These are phyloP conservation scores for Alethe castanea DNA, from an alignment of 2,113 vertebrate genomes.

Conservation along the genomic window DNA sequence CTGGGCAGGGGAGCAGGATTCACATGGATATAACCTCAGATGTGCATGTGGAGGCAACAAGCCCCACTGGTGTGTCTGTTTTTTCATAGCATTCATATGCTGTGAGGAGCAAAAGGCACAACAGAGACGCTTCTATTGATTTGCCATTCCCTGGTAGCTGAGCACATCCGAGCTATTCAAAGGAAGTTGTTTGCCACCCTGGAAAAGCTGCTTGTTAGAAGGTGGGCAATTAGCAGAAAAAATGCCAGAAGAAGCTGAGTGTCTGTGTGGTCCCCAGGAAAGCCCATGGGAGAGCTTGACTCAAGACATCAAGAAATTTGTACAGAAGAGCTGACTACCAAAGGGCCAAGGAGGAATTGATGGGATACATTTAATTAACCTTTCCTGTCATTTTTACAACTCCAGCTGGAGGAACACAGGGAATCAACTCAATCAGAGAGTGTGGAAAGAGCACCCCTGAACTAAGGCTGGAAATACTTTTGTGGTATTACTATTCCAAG, in stretches of 20 bases:
- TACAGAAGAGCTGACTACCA: not conserved
- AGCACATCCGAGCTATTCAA: not conserved
- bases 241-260: not conserved
- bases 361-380: not conserved
- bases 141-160: not conserved
- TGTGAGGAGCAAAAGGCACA: constrained; percentile 21
- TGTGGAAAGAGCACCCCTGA: not conserved
- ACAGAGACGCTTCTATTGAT: not conserved
- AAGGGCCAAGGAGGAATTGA: not conserved
- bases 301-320: not conserved
- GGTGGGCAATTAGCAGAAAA: constrained; percentile 41
- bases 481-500: not conserved
- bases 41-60: not conserved
- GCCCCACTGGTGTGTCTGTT: not conserved
- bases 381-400: not conserved
- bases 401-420: not conserved
- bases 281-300: constrained; percentile 5
- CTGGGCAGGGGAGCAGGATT: not conserved
- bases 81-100: not conserved
- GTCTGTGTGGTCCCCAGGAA: constrained; percentile 49
- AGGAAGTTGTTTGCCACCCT: not conserved
- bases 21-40: not conserved
- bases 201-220: constrained; percentile 4
- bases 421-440: not conserved
- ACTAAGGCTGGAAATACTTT: not conserved